Percentiles rank a stretch among this genome's conserved stretches.
phyloP scores from a whole-genome alignment of 2,113 vertebrate genomes.

The Cygnus atratus region DNA sequence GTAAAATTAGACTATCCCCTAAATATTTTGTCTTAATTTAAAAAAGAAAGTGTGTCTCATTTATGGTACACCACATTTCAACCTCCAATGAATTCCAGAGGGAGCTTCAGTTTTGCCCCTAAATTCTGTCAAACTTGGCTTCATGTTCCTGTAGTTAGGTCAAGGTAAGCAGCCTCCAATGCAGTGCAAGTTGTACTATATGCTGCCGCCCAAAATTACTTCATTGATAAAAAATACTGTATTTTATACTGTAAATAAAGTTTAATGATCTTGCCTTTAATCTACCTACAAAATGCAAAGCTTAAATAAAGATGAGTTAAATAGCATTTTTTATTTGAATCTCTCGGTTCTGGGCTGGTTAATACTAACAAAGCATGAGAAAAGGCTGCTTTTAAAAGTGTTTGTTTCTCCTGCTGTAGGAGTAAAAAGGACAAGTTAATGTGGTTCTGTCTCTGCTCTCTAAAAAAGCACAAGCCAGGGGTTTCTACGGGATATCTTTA shows the following conservation, averaged over 20 bases:
- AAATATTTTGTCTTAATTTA: background rate
- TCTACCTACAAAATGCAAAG: slow-evolving; percentile 63
- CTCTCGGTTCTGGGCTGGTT: slow-evolving; percentile 44
- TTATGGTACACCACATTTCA: background rate
- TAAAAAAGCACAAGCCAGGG: background rate
- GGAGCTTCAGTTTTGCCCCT: slow-evolving; percentile 36
- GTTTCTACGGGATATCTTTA: background rate
- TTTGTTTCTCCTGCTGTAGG: fast-evolving
- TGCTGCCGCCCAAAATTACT: slow-evolving; percentile 46
- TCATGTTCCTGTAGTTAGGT: slow-evolving; percentile 18
- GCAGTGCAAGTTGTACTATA: slow-evolving; percentile 54
- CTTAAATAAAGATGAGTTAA: slow-evolving; percentile 71
- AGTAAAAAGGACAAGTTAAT: fast-evolving
- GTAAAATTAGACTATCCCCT: background rate
- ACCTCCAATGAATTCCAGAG: background rate
- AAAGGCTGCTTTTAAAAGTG: background rate
- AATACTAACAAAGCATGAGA: background rate
- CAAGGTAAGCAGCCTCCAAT: slow-evolving; percentile 27
- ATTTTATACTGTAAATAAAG: slow-evolving; percentile 72
- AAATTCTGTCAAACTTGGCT: slow-evolving; percentile 62
- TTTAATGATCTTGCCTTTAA: slow-evolving; percentile 68
- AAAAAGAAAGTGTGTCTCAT: background rate
- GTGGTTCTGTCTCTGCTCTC: background rate
- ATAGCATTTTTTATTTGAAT: slow-evolving; percentile 59
- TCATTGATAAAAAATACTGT: slow-evolving; percentile 49